Evolutionary conservation across 2,888 invertebrate species (phyloP), one percentile per base, ranked within the genome.

Genomic region (Lordiphosa andalusiaca): DNA sequence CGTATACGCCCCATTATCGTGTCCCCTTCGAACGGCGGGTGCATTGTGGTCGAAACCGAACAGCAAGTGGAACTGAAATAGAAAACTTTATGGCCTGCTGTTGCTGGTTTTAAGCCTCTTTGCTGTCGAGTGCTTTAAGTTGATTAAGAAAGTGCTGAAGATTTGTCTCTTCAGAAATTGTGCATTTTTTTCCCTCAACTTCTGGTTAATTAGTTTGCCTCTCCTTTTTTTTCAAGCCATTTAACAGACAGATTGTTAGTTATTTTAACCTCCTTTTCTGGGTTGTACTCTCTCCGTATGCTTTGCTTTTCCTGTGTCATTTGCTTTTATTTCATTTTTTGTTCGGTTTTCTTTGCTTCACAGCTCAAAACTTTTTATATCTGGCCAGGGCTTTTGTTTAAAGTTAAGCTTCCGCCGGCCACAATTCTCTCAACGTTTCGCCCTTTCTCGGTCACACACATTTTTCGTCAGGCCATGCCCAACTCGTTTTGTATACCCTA

Each of bases 191-290:
- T 39, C 46, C 52, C 46, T 53, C 38, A 56, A 60, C 53, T 39
- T 57, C 21, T 36, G 62, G 73, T 84, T 81, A 77, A 76, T 81
- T 84, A 70, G 68, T 73, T 74, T 63, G 50, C 53, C 49, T 19
- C 19, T 19, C 3, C 16, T 16, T 53, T 76, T 53, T 76, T 59
- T 70, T 51, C 67, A 40, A 65, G 56, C 70, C 61, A 70, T 73
- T 80, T 63, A 69, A 44, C 76, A 69, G 61, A 50, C 47, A 57
- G 54, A 46, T 63, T 63, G 66, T 50, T 40, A 47, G 25, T 39
- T 39, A 37, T 41, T 47, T 25, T 37, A 16, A 19, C 50, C 25
- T 12, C 23, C 30, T 46, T 25, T 13, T 52, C 50, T 49, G 48
- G 30, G 38, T 49, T 58, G 49, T 41, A 30, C 30, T 58, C 41